phyloP scores from a whole-genome alignment of 2,113 vertebrate genomes.

The Barnardius zonarius region DNA sequence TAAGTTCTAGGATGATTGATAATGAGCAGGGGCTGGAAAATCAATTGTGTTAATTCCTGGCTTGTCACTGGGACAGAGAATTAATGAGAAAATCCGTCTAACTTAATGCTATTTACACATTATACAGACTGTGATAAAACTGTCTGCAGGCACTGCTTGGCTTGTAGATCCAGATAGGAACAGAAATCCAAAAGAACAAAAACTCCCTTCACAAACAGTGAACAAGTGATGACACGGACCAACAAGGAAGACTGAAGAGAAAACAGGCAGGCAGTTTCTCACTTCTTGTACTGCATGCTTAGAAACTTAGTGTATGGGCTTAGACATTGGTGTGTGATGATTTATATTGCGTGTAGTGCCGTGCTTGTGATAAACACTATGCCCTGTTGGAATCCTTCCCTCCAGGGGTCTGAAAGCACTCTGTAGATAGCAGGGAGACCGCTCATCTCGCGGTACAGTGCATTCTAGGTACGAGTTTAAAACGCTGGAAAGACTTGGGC shows the following conservation, averaged over 20 bases:
- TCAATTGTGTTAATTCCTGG: conserved; percentile 82
- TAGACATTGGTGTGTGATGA: background rate
- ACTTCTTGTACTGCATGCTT: background rate
- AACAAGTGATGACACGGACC: background rate
- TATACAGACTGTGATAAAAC: conserved; percentile 76
- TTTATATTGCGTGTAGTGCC: background rate
- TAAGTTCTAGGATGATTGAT: conserved; percentile 78
- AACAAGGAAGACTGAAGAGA: background rate
- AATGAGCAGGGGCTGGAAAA: conserved; percentile 74
- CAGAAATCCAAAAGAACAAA: background rate
- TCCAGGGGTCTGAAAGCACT: background rate
- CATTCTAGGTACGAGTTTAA: background rate
- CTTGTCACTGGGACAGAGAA: conserved; percentile 74
- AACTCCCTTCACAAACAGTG: background rate
- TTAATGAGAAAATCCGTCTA: conserved; percentile 80
- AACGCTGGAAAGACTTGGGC: background rate
- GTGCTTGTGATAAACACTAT: background rate
- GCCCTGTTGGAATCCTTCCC: background rate
- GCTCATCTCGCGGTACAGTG: background rate
- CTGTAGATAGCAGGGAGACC: background rate
- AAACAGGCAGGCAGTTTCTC: background rate
- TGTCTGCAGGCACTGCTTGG: conserved; percentile 57
- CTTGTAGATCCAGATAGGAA: conserved; percentile 1
- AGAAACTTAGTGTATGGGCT: background rate
- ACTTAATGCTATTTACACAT: conserved; percentile 80